Conservation (phyloP, 2,797 vertebrate genomes). For the Tamandua tetradactyla region DNA sequence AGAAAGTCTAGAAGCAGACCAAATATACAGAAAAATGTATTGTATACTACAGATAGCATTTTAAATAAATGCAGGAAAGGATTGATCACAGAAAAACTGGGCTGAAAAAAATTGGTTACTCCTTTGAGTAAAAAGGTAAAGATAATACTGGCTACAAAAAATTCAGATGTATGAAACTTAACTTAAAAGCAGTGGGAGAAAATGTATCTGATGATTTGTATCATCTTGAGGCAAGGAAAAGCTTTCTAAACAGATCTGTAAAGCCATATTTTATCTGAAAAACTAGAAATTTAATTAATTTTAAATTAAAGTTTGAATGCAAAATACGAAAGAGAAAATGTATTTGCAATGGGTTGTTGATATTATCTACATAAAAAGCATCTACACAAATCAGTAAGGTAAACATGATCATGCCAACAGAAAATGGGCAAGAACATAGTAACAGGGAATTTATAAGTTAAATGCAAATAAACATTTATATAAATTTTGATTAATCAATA, state of each 20-base stretch:
- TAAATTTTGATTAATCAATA: neutral
- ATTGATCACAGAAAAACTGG: neutral
- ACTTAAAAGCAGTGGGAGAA: conserved; percentile 25
- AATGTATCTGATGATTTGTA: neutral
- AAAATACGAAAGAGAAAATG: neutral
- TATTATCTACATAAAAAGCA: neutral
- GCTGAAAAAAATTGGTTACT: neutral
- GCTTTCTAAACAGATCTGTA: neutral
- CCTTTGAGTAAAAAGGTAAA: neutral
- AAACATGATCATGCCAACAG: neutral
- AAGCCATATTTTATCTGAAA: neutral
- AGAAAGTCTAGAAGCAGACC: neutral
- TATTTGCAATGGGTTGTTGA: neutral
- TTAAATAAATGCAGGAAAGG: neutral
- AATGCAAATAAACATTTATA: neutral
- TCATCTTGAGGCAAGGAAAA: neutral
- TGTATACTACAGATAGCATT: neutral
- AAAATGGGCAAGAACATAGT: neutral
- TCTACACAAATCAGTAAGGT: neutral
- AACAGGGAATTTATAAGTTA: neutral
- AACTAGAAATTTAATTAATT: neutral
- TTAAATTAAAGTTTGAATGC: conserved; percentile 1
- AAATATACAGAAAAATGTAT: neutral
- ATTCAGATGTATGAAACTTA: neutral
- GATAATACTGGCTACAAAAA: neutral